phyloP scores from a whole-genome alignment of 2,888 invertebrate species.

The Rhamnusium bicolor region DNA sequence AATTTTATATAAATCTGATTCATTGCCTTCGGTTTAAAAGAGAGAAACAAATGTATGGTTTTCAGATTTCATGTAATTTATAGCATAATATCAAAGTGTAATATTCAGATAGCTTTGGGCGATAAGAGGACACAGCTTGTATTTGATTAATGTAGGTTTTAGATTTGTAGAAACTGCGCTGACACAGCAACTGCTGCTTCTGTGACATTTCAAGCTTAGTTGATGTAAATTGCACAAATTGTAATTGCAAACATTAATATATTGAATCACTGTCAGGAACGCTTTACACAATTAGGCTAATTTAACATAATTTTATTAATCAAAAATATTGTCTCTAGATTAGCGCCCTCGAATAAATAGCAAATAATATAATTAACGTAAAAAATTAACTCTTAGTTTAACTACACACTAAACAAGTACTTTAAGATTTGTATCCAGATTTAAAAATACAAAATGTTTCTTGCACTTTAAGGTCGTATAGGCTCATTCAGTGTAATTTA shows the following conservation, averaged over 20 bases:
- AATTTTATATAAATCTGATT: conserved; percentile 2
- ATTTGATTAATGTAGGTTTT: conserved; percentile 53
- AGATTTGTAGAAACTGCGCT: conserved; percentile 31
- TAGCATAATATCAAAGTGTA: conserved; percentile 54
- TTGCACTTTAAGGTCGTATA: too few species aligned
- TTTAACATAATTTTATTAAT: conserved; percentile 25
- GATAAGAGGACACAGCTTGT: conserved; percentile 54
- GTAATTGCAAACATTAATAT: conserved; percentile 32
- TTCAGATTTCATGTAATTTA: conserved; percentile 45
- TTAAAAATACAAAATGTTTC: too few species aligned
- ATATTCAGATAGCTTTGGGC: conserved; percentile 53
- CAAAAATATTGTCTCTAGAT: neutral
- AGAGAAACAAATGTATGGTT: conserved; percentile 12
- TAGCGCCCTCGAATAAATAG: neutral
- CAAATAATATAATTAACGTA: too few species aligned
- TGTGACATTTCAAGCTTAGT: conserved; percentile 26
- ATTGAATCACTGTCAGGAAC: conserved; percentile 42
- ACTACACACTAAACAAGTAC: too few species aligned
- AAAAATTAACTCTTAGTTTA: too few species aligned
- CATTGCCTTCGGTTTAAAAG: conserved; percentile 12
- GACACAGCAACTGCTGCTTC: conserved; percentile 25
- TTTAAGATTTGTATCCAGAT: too few species aligned
- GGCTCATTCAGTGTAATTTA: too few species aligned
- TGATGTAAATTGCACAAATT: conserved; percentile 31
- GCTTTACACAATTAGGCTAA: conserved; percentile 31